Conservation (phyloP, 2,797 vertebrate genomes). For the Calcarius lapponicus region DNA sequence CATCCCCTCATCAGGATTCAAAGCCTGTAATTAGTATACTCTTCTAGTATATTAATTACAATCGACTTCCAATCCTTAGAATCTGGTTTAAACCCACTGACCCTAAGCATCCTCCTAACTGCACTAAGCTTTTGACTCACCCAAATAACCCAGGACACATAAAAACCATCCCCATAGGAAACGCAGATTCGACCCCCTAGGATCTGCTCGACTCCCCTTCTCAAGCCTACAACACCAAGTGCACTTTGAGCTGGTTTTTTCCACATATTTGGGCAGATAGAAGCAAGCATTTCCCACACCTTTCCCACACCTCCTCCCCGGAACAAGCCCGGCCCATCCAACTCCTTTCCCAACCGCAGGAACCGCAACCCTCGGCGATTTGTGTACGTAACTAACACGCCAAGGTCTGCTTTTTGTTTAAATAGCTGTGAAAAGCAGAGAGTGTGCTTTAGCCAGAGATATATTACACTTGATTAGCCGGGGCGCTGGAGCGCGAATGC, state of each 20-base stretch:
- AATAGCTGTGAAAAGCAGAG: conserved; percentile 68
- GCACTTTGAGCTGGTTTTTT: neutral
- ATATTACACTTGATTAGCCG: conserved; percentile 69
- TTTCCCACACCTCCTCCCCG: neutral
- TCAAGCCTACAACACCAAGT: neutral
- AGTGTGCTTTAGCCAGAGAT: conserved; percentile 69
- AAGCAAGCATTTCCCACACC: neutral
- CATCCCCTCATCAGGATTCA: neutral
- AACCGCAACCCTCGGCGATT: neutral
- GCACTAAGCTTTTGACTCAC: no score
- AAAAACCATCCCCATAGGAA: no score
- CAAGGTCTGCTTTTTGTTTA: conserved; percentile 47
- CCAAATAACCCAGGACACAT: no score
- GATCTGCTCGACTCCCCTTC: no score
- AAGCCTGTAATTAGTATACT: neutral
- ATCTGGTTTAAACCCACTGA: no score
- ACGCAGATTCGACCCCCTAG: no score
- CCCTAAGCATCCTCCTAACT: no score
- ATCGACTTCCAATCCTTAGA: no score
- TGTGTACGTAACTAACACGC: neutral
- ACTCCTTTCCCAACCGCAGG: neutral
- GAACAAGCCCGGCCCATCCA: neutral
- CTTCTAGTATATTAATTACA: no score
- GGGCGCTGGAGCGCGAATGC: conserved; percentile 62
- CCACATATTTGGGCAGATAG: neutral